phyloP scores from a whole-genome alignment of 1,140 invertebrate genomes.

The Pinna nobilis region DNA sequence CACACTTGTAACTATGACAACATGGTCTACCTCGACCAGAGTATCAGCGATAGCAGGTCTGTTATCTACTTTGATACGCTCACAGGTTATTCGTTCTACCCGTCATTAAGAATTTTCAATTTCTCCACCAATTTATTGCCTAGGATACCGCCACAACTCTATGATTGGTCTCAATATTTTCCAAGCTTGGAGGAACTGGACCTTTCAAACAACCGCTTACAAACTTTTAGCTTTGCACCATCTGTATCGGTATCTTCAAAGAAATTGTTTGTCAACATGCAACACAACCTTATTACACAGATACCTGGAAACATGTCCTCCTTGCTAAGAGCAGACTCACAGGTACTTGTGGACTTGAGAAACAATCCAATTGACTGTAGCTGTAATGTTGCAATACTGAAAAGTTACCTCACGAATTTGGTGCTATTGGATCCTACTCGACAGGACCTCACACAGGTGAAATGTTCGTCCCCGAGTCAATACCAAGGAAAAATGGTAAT shows the following conservation, averaged over 20 bases:
- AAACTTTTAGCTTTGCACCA: background rate
- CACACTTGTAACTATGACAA: background rate
- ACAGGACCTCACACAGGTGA: too few species aligned
- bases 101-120: background rate
- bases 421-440: too few species aligned
- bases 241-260: background rate
- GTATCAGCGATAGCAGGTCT: conserved; percentile 3
- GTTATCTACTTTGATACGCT: background rate
- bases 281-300: background rate
- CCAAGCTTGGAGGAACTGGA: conserved; percentile 8
- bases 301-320: background rate
- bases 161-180: conserved; percentile 10
- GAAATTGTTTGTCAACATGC: background rate
- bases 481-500: too few species aligned
- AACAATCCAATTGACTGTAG: conserved; percentile 10
- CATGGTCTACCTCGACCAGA: background rate
- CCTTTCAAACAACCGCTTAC: conserved; percentile 3
- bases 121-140: conserved; percentile 7
- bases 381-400: too few species aligned
- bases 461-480: too few species aligned
- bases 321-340: background rate
- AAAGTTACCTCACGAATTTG: too few species aligned
- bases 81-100: background rate
- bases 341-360: conserved; percentile 6
- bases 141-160: background rate